phyloP scores from a whole-genome alignment of 2,888 invertebrate species.

The Phrixothrix hirtus region DNA sequence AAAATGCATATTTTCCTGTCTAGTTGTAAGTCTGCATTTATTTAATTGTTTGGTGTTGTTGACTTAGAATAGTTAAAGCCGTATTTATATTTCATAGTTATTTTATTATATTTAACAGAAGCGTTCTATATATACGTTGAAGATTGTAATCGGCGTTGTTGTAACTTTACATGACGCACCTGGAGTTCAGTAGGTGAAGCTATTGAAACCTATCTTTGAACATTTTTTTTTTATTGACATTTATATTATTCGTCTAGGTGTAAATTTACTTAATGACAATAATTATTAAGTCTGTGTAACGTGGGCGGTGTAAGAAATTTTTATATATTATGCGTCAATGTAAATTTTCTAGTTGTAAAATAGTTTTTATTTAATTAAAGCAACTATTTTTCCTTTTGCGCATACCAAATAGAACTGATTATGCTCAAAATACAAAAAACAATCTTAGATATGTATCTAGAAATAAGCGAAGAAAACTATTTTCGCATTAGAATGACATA shows the following conservation, averaged over 20 bases:
- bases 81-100: too few relatives aligned
- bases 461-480: constrained; percentile 7
- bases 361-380: not conserved
- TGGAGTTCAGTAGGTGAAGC: constrained; percentile 15
- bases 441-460: constrained; percentile 5
- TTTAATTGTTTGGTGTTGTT: too few relatives aligned
- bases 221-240: not conserved
- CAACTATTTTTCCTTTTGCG: too few relatives aligned
- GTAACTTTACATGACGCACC: not conserved
- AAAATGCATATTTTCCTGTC: too few relatives aligned
- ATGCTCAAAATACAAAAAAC: constrained; percentile 12
- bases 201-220: constrained; percentile 5
- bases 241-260: not conserved
- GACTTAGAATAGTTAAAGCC: too few relatives aligned
- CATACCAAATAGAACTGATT: constrained; percentile 13
- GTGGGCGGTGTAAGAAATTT: not conserved
- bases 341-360: not conserved
- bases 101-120: too few relatives aligned
- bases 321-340: not conserved
- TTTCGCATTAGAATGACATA: constrained; percentile 4
- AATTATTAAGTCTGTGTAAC: constrained; percentile 23
- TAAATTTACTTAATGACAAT: constrained; percentile 25
- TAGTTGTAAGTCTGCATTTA: too few relatives aligned
- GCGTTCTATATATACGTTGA: too few relatives aligned
- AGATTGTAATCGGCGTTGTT: too few relatives aligned